A percentile compares a stretch with the other conserved stretches of the same genome.
phyloP scores from a whole-genome alignment of 2,113 vertebrate genomes.

The Rhinogobius similis region DNA sequence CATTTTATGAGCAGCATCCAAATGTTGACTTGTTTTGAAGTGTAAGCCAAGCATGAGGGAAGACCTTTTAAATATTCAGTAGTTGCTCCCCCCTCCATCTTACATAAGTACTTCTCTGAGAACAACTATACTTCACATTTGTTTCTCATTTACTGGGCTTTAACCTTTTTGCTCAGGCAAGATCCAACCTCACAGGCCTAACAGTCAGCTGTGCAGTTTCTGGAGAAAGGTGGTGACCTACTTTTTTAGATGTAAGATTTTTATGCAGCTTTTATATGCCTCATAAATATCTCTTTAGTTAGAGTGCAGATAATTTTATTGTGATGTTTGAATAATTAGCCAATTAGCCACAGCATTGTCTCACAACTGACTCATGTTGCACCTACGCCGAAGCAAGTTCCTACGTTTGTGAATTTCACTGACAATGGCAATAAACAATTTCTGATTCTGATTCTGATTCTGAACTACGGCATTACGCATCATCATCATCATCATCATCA shows the following conservation, averaged over 20 bases:
- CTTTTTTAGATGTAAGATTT: background rate
- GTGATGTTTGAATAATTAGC: background rate
- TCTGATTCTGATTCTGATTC: no score
- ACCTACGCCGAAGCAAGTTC: no score
- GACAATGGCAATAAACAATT: no score
- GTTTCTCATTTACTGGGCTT: conserved; percentile 1
- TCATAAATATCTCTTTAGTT: background rate
- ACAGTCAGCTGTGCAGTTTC: background rate
- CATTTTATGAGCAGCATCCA: background rate
- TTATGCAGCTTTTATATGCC: background rate
- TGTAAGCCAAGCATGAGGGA: conserved; percentile 8
- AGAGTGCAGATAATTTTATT: background rate
- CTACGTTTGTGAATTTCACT: no score
- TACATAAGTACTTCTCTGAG: conserved; percentile 10
- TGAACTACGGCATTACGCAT: no score
- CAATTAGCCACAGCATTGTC: no score
- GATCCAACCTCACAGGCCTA: background rate
- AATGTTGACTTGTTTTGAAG: conserved; percentile 17
- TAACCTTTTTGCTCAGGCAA: background rate
- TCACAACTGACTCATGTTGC: no score
- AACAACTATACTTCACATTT: background rate
- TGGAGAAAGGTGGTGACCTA: background rate
- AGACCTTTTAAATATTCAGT: conserved; percentile 37
- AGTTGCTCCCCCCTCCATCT: background rate
- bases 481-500: no score